Evolutionary conservation across 2,888 invertebrate species (phyloP), one percentile per base, ranked within the genome.

Genomic region (Spodoptera exigua): DNA sequence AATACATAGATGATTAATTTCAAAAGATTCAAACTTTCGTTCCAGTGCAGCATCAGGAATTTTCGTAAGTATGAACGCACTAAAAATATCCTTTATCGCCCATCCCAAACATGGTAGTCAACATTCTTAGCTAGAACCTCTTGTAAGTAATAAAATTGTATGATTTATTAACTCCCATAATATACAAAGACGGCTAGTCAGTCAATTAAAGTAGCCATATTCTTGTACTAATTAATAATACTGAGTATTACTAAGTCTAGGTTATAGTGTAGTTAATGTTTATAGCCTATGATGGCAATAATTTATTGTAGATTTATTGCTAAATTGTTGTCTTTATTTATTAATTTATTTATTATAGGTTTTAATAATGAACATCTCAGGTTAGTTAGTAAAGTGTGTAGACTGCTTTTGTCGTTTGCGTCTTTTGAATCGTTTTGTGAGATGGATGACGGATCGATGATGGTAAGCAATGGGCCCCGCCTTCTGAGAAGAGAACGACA

Each of bases 201-300:
- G 45, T 54, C 48, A 65, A 69, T 69, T 60, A 69, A 55, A 70
- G 52, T 59, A 69, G 55, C 3, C 39, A 41, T 69, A 70, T 43
- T 70, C 63, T 53, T 58, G 36, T 35, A 37, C 32, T 34, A 66
- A 60, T 69, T 55, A 59, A 59, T 70, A 70, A 44, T 52, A 32
- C 12, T 60, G 60, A 60, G 54, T 47, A 47, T 59, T 49, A 47
- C 66, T 65, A 52, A 55, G 70, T 69, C 46, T 49, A 14, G 12
- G 17, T 64, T 64, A 36, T 43, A n/a, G 46, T n/a, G 11, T 5
- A 18, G 17, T 43, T 45, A 41, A 45, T 40, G 10, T 52, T 36
- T 34, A 16, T 9, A 36, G 43, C 7, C 27, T 27, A 27, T 27
- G 27, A 27, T 9, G 7, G 27, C 18, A 5, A 45, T 60, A 17